Evolutionary conservation across 1,140 invertebrate species (phyloP), one percentile per base, ranked within the genome.

Genomic region (Ceratitis capitata): DNA sequence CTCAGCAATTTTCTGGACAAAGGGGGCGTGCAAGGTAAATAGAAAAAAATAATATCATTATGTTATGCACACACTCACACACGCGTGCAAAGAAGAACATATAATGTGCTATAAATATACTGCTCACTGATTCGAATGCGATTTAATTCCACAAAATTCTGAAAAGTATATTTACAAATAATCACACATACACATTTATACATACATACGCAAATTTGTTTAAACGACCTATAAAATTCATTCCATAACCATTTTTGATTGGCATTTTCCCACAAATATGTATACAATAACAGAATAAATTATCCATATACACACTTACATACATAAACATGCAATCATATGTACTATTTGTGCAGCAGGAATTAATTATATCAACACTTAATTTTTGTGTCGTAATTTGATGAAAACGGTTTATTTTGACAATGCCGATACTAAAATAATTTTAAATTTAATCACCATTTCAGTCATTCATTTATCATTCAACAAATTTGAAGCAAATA

Each of bases 1-100:
- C 95, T 99, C 89, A 97, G 96, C 92, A 98, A 96, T 94, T 99
- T 99, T 93, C 93, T 99, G 91, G 99, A 99, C 93, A 99, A 99
- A 93, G 97, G 97, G 91, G 97, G 96, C 91, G 95, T 97, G 85
- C 97, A 98, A 97, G 97, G 97, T 98, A 94, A 58, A 39, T 85
- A 61, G 29, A 56, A n/a, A 56, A 56, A 23, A 56, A 23, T 0
- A 23, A 56, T 0, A 56, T n/a, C 19, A 56, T n/a, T 56, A n/a
- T n/a, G 19, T 19, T 69, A 3, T 69, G 53, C 56, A 45, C 6
- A 23, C 16, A 42, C 35, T 35, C 26, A 32, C 84, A 29, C 51
- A 39, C 83, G 49, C 19, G 32, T 69, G n/a, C 47, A 56, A 19
- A 56, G 23, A 5, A 56, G 5, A n/a, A 56, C 19, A 56, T n/a